Base-by-base conservation (phyloP, 64 coral and sea anemone species). In the Cladopsammia gracilis region DNA sequence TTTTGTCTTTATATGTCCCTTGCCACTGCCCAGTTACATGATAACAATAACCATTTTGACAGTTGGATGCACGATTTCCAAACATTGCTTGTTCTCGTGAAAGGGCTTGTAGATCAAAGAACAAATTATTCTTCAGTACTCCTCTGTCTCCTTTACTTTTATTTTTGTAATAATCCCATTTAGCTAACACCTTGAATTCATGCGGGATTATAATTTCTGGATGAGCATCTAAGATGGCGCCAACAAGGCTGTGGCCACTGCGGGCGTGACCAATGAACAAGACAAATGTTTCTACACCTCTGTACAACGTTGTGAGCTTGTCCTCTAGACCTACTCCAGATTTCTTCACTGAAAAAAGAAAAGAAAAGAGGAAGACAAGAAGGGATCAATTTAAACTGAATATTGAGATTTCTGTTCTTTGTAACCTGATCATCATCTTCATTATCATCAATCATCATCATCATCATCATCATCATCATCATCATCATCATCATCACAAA, bases 171-270 rank as follows among this genome's bases (percentile, higher is more conserved):
- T 22, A 53, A 53, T 76, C 7, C 47, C 47, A 76, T 48, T 76
- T 76, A n/a, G n/a, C 7, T 20, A 76, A 15, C 14, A 76, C 18
- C 3, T 24, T 10, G 14, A 52, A 76, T 23, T 76, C 74, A 22
- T 76, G 19, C 9, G 74, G 7, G 46, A 76, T 76, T 9, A 76
- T 76, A 19, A 76, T 53, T 3, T 76, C 47, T 7, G 74, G 46
- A 53, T 76, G 74, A 10, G 74, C 47, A 18, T 54, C 48, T 46
- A 76, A 76, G 48, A 76, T 76, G 46, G 74, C 74, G 51, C 45
- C 74, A 4, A 76, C 19, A 8, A 76, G 49, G 19, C 48, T 54
- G n/a, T 54, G 47, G 3, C 73, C 48, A 22, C 73, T 76, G 47
- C 73, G 47, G 16, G 73, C 45, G 45, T 52, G 10, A 3, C 73